Conservation (phyloP, 2,797 vertebrate species). For the Pampus argenteus region DNA sequence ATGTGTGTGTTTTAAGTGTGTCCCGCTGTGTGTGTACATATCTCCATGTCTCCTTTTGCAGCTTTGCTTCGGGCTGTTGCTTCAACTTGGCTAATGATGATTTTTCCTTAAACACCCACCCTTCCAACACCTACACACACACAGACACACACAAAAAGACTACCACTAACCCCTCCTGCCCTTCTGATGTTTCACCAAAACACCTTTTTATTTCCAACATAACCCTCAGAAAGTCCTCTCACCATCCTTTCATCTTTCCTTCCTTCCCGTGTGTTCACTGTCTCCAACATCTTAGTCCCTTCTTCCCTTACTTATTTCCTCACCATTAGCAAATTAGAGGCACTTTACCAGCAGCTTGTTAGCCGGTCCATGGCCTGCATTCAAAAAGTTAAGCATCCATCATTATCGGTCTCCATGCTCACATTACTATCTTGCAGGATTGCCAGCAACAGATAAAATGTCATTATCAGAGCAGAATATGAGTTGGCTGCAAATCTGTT, state of each 20-base stretch:
- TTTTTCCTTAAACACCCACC: constrained; percentile 34
- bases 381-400: constrained; percentile 53
- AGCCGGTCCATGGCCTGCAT: constrained; percentile 32
- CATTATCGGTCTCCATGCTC: constrained; percentile 53
- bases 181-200: not conserved
- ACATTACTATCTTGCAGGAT: constrained; percentile 37
- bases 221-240: constrained; percentile 4
- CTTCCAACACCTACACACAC: not conserved
- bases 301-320: constrained; percentile 1
- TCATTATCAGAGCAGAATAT: constrained; percentile 54
- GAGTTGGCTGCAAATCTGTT: constrained; percentile 29
- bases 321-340: constrained; percentile 36
- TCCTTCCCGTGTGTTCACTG: not conserved
- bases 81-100: constrained; percentile 54
- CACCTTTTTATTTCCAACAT: constrained; percentile 2
- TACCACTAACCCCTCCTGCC: not conserved
- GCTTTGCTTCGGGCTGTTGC: constrained; percentile 57
- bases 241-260: constrained; percentile 9
- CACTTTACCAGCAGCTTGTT: constrained; percentile 51
- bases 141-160: not conserved
- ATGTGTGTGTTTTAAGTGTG: constrained; percentile 26
- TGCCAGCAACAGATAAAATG: constrained; percentile 45
- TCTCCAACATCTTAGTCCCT: constrained; percentile 5
- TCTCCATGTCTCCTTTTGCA: constrained; percentile 50
- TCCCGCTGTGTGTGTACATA: constrained; percentile 1